Base-by-base conservation (phyloP, 2,113 vertebrate genomes). In the Forbesichthys papilliferus region DNA sequence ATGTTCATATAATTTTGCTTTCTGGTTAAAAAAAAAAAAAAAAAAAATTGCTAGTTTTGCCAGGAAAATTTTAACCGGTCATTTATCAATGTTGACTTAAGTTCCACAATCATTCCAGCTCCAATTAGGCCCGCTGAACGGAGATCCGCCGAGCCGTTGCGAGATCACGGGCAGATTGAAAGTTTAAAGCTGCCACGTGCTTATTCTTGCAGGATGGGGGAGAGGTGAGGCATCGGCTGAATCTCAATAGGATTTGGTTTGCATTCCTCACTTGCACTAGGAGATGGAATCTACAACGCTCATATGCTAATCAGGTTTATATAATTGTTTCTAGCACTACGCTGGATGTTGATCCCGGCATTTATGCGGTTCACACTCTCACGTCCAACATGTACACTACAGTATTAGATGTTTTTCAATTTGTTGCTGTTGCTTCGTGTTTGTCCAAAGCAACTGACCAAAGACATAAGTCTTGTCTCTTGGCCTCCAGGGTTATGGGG, bases 51-150 rank as follows among this genome's bases (percentile, higher is more conserved):
- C 0, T 66, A 66, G 33, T 69, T 49, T 59, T 80, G 65, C 54
- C 67, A 68, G 58, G 52, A 42, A 55, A 53, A 34, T 49, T 14
- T 7, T 76, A 63, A 59, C 57, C 67, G 54, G 59, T 64, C 66
- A 20, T 57, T 36, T 46, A 18, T 63, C 55, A 65, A 57, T 69
- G 64, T 54, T 66, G 55, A 74, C 74, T 76, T 68, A 60, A 54
- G 47, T 69, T 81, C 27, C 51, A 9, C 48, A 68, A 71, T 71
- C 61, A 69, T 60, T 59, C 71, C 56, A 20, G 56, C 46, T 53
- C 33, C 11, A 67, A 11, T 53, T 11, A 34, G 11, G 36, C 36
- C 34, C 54, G 42, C 52, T 20, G n/a, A 3, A 61, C 60, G 9
- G 76, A 11, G 16, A 68, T 47, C 56, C 48, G 33, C 65, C 36